Conservation (phyloP, 2,888 invertebrate species). For the Odontomyia ornata region DNA sequence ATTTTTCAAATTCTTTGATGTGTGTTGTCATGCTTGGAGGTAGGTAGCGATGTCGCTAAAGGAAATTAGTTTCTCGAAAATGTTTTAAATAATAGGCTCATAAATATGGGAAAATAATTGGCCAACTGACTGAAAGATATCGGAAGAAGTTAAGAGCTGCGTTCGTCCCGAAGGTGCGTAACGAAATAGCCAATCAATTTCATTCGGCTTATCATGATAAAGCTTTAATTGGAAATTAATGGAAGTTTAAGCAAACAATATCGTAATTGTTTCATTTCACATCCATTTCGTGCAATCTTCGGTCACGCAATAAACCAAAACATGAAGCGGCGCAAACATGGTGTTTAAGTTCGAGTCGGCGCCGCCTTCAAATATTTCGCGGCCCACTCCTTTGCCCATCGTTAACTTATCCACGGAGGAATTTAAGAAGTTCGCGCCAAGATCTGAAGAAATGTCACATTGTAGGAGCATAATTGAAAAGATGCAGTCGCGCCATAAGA, state of each 20-base stretch:
- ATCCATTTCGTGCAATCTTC: too few relatives aligned
- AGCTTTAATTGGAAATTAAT: too few relatives aligned
- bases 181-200: too few relatives aligned
- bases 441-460: constrained; percentile 45
- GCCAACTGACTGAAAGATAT: too few relatives aligned
- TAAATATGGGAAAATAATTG: not conserved
- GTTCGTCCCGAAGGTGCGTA: too few relatives aligned
- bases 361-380: not conserved
- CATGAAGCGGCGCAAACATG: too few relatives aligned
- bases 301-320: too few relatives aligned
- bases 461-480: constrained; percentile 18
- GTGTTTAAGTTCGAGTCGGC: not conserved
- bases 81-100: not conserved
- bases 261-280: too few relatives aligned
- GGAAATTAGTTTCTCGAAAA: not conserved
- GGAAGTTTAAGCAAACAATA: too few relatives aligned
- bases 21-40: not conserved
- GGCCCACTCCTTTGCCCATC: constrained; percentile 6
- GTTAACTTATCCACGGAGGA: not conserved
- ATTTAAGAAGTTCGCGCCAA: constrained; percentile 30
- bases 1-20: not conserved
- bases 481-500: not conserved
- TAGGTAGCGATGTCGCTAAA: too few relatives aligned
- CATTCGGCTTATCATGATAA: too few relatives aligned
- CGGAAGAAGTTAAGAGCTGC: too few relatives aligned